phyloP scores from a whole-genome alignment of 2,888 invertebrate species.

The Drosophila nr. fundita region DNA sequence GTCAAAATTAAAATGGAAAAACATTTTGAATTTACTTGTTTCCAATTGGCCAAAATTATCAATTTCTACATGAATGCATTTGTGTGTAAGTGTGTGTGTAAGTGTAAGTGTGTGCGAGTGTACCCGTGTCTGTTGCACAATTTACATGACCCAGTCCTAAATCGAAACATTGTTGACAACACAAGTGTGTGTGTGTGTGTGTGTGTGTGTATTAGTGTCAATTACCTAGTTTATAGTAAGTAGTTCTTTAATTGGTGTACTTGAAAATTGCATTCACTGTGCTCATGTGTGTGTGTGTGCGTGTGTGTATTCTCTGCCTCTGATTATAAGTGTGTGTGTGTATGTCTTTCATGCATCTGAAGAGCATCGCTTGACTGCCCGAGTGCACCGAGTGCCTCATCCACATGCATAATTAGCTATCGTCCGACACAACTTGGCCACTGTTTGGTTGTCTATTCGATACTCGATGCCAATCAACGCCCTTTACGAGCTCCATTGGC shows the following conservation, averaged over 20 bases:
- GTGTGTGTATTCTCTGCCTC: conserved; percentile 6
- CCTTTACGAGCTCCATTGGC: conserved; percentile 11
- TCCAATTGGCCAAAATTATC: background rate
- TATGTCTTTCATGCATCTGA: conserved; percentile 51
- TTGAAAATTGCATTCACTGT: conserved; percentile 37
- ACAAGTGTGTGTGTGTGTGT: conserved; percentile 9
- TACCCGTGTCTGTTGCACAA: conserved; percentile 16
- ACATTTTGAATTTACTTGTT: background rate
- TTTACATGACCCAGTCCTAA: conserved; percentile 31
- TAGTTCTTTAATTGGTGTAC: conserved; percentile 35
- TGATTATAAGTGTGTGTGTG: conserved; percentile 17
- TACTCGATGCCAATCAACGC: conserved; percentile 46
- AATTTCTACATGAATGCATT: conserved; percentile 23
- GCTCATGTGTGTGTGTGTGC: conserved; percentile 17
- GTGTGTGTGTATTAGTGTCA: conserved; percentile 36
- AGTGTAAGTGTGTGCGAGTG: conserved; percentile 1
- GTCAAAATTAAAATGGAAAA: background rate
- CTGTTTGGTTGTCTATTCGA: conserved; percentile 9
- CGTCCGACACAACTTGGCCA: conserved; percentile 20
- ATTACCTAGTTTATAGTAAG: conserved; percentile 39
- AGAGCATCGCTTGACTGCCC: conserved; percentile 34
- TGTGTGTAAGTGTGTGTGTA: background rate
- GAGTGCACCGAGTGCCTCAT: conserved; percentile 47
- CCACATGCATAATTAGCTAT: conserved; percentile 47
- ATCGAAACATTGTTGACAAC: conserved; percentile 15